Evolutionary conservation across 2,888 invertebrate genomes (phyloP).

Genomic region (Norana najaformis): DNA sequence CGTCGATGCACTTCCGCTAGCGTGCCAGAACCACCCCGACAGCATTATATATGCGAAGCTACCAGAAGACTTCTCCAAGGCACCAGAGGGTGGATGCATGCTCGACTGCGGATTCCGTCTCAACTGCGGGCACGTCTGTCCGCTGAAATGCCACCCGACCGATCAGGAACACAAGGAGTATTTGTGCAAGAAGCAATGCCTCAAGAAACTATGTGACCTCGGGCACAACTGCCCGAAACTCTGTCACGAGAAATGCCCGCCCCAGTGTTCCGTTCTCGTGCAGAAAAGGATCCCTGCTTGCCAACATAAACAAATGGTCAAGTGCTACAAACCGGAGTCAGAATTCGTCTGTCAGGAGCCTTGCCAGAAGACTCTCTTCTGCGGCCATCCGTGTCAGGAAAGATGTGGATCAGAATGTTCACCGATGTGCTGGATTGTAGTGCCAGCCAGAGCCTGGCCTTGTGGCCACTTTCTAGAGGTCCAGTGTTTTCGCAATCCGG

Average conservation of each 20-base stretch:
- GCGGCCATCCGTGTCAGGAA: conserved; percentile 66
- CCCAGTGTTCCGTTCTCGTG: conserved; percentile 47
- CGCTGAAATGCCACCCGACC: conserved; percentile 69
- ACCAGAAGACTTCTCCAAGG: conserved; percentile 41
- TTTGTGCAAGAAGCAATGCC: conserved; percentile 49
- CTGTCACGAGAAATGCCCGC: conserved; percentile 42
- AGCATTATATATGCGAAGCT: conserved; percentile 1
- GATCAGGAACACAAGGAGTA: conserved; percentile 67
- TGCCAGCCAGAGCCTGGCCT: conserved; percentile 51
- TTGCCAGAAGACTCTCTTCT: conserved; percentile 60
- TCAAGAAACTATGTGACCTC: conserved; percentile 44
- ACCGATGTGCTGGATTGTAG: conserved; percentile 55
- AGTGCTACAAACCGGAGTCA: background rate
- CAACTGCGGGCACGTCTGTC: conserved; percentile 71
- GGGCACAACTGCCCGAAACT: conserved; percentile 42
- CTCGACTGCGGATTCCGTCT: conserved; percentile 66
- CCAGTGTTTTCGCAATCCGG: conserved; percentile 40
- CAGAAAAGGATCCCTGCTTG: conserved; percentile 51
- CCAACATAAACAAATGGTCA: conserved; percentile 47
- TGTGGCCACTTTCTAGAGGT: conserved; percentile 47
- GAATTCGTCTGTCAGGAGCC: conserved; percentile 48
- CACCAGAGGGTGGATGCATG: conserved; percentile 67
- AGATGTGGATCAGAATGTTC: conserved; percentile 62
- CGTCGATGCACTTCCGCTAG: conserved; percentile 40
- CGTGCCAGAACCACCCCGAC: conserved; percentile 50